A percentile compares a stretch with the other conserved stretches of the same genome.
Conservation (phyloP, 2,888 invertebrate genomes). For the Trichogramma evanescens region DNA sequence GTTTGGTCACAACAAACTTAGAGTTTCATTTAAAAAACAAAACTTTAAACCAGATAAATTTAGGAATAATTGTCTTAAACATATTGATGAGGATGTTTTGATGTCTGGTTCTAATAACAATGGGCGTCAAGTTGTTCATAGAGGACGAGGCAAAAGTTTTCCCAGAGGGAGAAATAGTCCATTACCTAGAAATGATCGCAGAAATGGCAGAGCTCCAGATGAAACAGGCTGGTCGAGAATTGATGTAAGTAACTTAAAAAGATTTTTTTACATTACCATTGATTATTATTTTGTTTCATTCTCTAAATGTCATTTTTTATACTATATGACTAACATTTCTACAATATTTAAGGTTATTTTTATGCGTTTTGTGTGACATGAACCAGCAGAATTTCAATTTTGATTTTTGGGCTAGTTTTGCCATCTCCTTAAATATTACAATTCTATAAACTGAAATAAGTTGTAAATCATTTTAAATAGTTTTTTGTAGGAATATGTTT, state of each 20-base stretch:
- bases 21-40: slow-evolving; percentile 38
- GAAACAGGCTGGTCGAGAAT: slow-evolving; percentile 62
- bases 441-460: too few species aligned
- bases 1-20: slow-evolving; percentile 26
- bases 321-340: too few species aligned
- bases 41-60: slow-evolving; percentile 20
- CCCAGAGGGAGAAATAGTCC: slow-evolving; percentile 35
- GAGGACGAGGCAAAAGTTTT: slow-evolving; percentile 26
- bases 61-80: slow-evolving; percentile 8
- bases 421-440: too few species aligned
- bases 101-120: slow-evolving; percentile 36
- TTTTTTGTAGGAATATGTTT: too few species aligned
- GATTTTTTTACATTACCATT: background rate
- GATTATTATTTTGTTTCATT: background rate
- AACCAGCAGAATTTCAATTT: too few species aligned
- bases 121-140: slow-evolving; percentile 25
- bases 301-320: too few species aligned
- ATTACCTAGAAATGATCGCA: slow-evolving; percentile 28
- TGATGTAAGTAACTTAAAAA: slow-evolving; percentile 45
- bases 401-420: too few species aligned
- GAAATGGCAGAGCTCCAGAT: slow-evolving; percentile 17
- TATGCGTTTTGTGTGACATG: background rate
- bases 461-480: too few species aligned
- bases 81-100: slow-evolving; percentile 35
- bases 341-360: background rate